Percentiles rank a stretch among this genome's conserved stretches.
phyloP scores from a whole-genome alignment of 1,140 invertebrate genomes.

The Adoxophyes honmai region DNA sequence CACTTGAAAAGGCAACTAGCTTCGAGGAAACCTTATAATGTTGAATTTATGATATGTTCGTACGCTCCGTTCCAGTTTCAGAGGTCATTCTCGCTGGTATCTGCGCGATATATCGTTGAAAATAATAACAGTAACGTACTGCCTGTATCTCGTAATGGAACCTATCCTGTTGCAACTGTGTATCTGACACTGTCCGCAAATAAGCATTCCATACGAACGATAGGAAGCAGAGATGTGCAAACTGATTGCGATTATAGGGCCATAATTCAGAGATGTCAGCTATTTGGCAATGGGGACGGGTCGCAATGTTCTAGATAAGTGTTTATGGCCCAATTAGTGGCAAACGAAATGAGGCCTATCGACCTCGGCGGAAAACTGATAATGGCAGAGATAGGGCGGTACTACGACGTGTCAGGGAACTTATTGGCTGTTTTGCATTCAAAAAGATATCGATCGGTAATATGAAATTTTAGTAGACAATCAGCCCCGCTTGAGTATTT shows the following conservation, averaged over 20 bases:
- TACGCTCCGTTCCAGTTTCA: conserved; percentile 51
- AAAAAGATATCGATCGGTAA: conserved; percentile 6
- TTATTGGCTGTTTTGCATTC: conserved; percentile 18
- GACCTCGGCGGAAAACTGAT: conserved; percentile 44
- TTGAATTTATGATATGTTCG: conserved; percentile 67
- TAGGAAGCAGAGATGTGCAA: conserved; percentile 22
- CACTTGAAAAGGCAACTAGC: conserved; percentile 66
- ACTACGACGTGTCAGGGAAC: conserved; percentile 19
- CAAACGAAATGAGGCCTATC: conserved; percentile 54
- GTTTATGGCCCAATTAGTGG: conserved; percentile 68
- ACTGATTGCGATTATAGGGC: conserved; percentile 41
- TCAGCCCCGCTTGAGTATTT: neutral
- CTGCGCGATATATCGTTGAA: conserved; percentile 48
- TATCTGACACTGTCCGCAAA: conserved; percentile 22
- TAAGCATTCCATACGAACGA: conserved; percentile 17
- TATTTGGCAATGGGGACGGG: conserved; percentile 45
- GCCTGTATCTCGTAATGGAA: conserved; percentile 38
- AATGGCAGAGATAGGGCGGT: conserved; percentile 39
- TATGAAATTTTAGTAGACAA: too few relatives aligned
- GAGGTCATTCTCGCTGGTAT: conserved; percentile 52
- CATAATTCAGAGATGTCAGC: conserved; percentile 49
- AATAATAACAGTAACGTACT: conserved; percentile 52
- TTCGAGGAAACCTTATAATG: conserved; percentile 64
- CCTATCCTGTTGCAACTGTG: conserved; percentile 44
- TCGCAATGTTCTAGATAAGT: conserved; percentile 59